A percentile compares a stretch with the other conserved stretches of the same genome.
These are phyloP conservation scores for Delichon dasypus DNA, from an alignment of 2,797 vertebrate genomes.

Conservation along the genomic window DNA sequence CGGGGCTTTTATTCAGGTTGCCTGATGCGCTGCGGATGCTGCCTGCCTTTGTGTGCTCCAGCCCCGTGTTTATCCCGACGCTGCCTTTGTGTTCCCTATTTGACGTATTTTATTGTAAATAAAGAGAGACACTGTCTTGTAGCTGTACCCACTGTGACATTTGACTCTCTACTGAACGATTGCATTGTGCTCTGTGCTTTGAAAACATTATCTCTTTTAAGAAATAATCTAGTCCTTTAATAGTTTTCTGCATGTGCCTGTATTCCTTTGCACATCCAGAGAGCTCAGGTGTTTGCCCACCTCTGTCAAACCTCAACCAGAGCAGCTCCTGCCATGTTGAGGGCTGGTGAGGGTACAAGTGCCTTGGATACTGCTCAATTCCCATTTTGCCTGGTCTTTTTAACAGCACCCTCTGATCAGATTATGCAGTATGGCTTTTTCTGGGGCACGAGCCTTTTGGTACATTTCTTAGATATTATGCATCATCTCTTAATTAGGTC, in stretches of 20 bases:
- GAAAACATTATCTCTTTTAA: conserved; percentile 48
- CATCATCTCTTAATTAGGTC: not conserved
- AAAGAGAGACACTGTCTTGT: conserved; percentile 49
- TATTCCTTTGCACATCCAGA: not conserved
- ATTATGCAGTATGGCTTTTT: not conserved
- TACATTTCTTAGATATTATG: not conserved
- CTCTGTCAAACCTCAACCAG: not conserved
- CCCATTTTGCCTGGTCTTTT: not conserved
- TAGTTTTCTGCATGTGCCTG: conserved; percentile 1
- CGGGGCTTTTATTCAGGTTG: conserved; percentile 36
- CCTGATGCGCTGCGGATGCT: conserved; percentile 23
- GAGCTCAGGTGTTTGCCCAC: not conserved
- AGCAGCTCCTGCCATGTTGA: not conserved
- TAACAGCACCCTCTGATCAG: not conserved
- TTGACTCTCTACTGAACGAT: conserved; percentile 53
- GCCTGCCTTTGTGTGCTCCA: conserved; percentile 47
- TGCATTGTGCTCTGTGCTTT: conserved; percentile 26
- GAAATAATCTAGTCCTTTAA: conserved; percentile 40
- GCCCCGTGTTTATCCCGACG: conserved; percentile 27
- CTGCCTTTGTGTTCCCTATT: conserved; percentile 54
- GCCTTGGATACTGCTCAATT: not conserved
- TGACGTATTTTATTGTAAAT: conserved; percentile 62
- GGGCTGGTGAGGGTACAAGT: not conserved
- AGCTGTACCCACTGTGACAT: conserved; percentile 60
- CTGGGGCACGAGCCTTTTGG: not conserved